A percentile compares a stretch with the other conserved stretches of the same genome.
These are phyloP conservation scores for Hydropsyche betteni DNA, from an alignment of 2,888 invertebrate genomes.

Conservation along the genomic window DNA sequence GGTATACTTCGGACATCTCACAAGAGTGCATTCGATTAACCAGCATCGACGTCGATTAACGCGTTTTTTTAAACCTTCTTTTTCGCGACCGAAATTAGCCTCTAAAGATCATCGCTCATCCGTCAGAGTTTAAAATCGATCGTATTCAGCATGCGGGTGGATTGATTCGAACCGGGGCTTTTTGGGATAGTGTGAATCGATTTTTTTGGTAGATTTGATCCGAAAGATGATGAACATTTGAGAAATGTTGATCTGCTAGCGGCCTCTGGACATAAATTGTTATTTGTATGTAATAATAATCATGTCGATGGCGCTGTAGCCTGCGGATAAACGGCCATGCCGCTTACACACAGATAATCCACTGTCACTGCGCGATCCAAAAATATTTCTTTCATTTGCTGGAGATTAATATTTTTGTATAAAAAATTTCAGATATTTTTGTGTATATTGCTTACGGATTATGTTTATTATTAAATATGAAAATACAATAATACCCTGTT, in stretches of 20 bases:
- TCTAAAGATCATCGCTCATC: too few species aligned
- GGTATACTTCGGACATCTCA: neutral
- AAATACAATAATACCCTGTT: too few species aligned
- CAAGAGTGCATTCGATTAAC: constrained; percentile 11
- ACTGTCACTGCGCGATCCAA: constrained; percentile 21
- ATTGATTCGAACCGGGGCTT: too few species aligned
- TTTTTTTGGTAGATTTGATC: neutral
- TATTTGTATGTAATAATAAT: constrained; percentile 48
- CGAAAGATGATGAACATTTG: constrained; percentile 36
- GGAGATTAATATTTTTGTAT: too few species aligned
- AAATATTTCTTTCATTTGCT: neutral
- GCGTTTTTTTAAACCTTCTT: too few species aligned
- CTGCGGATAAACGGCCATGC: constrained; percentile 38
- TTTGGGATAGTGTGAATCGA: too few species aligned
- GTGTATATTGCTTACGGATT: too few species aligned
- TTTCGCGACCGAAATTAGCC: too few species aligned
- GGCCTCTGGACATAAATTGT: constrained; percentile 44
- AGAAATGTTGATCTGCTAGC: constrained; percentile 25
- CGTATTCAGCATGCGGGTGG: too few species aligned
- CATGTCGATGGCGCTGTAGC: constrained; percentile 46
- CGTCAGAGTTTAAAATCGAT: too few species aligned
- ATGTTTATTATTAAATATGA: too few species aligned
- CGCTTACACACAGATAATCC: constrained; percentile 24
- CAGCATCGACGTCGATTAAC: neutral
- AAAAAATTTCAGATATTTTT: too few species aligned